Base-by-base conservation (phyloP, 2,888 invertebrate species). In the Tetragonula carbonaria region DNA sequence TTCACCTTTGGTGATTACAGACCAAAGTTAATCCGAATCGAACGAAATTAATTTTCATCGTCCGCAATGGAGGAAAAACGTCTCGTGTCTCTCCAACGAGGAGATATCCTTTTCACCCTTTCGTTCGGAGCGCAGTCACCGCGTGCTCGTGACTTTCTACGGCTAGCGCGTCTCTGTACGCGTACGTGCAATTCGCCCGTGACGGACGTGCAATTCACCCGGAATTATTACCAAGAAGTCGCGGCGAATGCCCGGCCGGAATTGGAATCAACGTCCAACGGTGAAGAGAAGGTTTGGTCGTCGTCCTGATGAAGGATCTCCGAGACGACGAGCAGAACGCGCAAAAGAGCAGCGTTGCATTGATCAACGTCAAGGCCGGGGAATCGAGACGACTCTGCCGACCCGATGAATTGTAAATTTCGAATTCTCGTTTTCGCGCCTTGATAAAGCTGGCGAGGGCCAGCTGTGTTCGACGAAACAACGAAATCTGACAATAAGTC, bases 1-100 rank as follows among this genome's bases (percentile, higher is more conserved):
- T 93, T 91, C 91, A 89, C 91, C 6, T 38, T 38, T 45, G 45
- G 92, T 93, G 93, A 94, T 94, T 94, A 92, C 93, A 93, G 93
- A 93, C 94, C 92, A 93, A 93, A 94, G 93, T 94, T 95, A 94
- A 95, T 95, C 94, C 92, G 93, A 94, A 95, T 95, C 94, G 94
- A 93, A 94, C 92, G 92, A 94, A 94, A 94, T 95, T 95, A 94
- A 95, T 94, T 94, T 38, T 93, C 93, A 94, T 95, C 94, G 94
- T 93, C 88, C 84, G 74, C 78, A 82, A 38, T 70, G 82, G 55
- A 63, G 28, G 28, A 33, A 74, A 76, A 74, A 38, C 62, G n/a
- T 45, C 21, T 50, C 33, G 51, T 23, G 14, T 33, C 72, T 78
- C 51, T 57, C 62, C 80, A 62, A 50, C 28, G 33, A 23, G 65